phyloP scores from a whole-genome alignment of 2,797 vertebrate genomes.

The Poeciliopsis paucimaculata region DNA sequence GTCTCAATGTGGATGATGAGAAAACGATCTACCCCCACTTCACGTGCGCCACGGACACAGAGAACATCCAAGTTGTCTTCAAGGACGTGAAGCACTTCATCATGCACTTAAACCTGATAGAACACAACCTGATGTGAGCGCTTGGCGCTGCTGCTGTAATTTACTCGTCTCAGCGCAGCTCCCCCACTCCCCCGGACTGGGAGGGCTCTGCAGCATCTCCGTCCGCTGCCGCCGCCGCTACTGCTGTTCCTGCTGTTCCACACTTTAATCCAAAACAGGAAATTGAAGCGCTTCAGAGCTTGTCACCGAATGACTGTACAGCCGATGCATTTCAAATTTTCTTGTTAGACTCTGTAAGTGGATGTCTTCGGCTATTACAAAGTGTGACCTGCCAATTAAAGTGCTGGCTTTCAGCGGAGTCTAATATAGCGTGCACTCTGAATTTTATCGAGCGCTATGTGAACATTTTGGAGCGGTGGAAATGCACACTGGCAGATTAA shows the following conservation, averaged over 20 bases:
- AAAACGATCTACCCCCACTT: constrained; percentile 93
- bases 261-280: constrained; percentile 63
- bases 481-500: constrained; percentile 49
- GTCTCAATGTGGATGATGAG: constrained; percentile 89
- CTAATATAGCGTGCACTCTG: constrained; percentile 42
- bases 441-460: constrained; percentile 52
- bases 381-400: constrained; percentile 66
- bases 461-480: constrained; percentile 36
- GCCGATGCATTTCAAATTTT: constrained; percentile 62
- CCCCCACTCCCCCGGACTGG: constrained; percentile 7
- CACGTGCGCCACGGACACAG: constrained; percentile 89
- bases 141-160: constrained; percentile 15
- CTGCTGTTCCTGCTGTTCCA: constrained; percentile 39
- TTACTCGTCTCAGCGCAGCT: constrained; percentile 41
- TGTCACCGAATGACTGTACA: constrained; percentile 58
- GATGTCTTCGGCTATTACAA: constrained; percentile 60
- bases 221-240: constrained; percentile 30
- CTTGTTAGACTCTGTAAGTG: constrained; percentile 51
- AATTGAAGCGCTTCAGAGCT: constrained; percentile 55
- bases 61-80: constrained; percentile 90
- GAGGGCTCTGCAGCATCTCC: constrained; percentile 46
- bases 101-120: constrained; percentile 85
- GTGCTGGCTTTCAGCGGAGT: constrained; percentile 47
- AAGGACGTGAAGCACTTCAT: constrained; percentile 90
- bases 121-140: constrained; percentile 77